These are phyloP conservation scores for Aegotheles bennettii DNA, from an alignment of 2,113 vertebrate genomes.

Conservation along the genomic window DNA sequence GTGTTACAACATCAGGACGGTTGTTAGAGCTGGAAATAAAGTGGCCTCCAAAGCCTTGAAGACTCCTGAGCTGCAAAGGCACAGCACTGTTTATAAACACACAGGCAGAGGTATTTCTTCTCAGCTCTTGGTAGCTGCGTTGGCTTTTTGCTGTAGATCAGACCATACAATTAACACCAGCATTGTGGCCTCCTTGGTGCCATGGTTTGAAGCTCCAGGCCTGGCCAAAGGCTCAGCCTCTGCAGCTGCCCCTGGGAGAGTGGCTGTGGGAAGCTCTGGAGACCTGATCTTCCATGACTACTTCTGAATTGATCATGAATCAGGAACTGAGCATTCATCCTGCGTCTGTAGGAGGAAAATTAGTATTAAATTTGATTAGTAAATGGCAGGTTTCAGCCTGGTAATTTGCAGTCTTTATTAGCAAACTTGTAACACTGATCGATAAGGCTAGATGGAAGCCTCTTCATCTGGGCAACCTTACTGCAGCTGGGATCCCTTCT, in stretches of 20 bases:
- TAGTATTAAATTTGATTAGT: constrained; percentile 64
- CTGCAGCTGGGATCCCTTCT: background rate
- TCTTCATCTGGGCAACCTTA: background rate
- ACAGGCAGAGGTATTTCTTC: background rate
- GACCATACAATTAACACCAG: background rate
- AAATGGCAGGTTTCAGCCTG: constrained; percentile 64
- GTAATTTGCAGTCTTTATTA: constrained; percentile 66
- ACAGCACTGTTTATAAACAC: background rate
- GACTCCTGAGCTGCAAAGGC: accelerated
- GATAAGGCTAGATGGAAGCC: background rate
- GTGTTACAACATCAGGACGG: accelerated
- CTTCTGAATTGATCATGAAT: constrained; percentile 25
- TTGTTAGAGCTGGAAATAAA: background rate
- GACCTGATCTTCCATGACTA: constrained; percentile 32
- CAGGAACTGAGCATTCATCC: constrained; percentile 66
- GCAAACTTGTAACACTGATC: constrained; percentile 57
- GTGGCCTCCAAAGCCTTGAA: background rate
- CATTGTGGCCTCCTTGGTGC: background rate
- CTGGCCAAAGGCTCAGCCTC: background rate
- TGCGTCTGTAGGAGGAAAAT: constrained; percentile 58
- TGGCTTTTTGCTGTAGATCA: background rate
- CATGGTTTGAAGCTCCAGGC: background rate
- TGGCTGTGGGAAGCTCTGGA: constrained; percentile 4
- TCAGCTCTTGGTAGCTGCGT: background rate
- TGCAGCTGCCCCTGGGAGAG: background rate